Conservation (phyloP, 2,113 vertebrate species). For the Thunnus thynnus region DNA sequence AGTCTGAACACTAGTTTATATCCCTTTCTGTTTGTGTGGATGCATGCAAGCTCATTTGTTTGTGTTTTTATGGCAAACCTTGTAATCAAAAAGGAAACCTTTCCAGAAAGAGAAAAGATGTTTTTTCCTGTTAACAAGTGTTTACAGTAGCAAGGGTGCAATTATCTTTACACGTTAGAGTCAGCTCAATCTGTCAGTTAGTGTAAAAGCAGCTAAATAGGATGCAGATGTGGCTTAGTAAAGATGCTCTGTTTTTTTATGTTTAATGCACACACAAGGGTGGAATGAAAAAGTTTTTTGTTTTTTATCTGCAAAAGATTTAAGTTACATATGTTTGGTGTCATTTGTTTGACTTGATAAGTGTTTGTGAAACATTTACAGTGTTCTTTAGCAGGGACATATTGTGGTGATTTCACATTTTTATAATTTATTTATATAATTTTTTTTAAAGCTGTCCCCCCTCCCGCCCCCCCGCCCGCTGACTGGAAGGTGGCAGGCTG, state of each 20-base stretch:
- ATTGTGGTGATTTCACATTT: constrained; percentile 19
- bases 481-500: constrained; percentile 66
- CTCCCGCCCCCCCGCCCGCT: constrained; percentile 26
- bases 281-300: background rate
- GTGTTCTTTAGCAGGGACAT: constrained; percentile 31
- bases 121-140: constrained; percentile 25
- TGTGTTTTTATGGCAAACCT: constrained; percentile 8
- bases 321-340: constrained; percentile 10
- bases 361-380: constrained; percentile 27
- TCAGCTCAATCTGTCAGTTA: constrained; percentile 16
- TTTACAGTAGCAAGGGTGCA: constrained; percentile 25
- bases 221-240: constrained; percentile 26
- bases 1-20: background rate
- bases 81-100: background rate
- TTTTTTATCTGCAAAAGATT: constrained; percentile 11
- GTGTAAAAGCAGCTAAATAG: constrained; percentile 21
- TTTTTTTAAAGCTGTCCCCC: constrained; percentile 40
- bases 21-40: background rate
- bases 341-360: constrained; percentile 21
- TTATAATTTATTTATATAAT: background rate
- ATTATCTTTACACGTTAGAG: constrained; percentile 11
- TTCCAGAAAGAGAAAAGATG: background rate
- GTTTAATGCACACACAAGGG: background rate
- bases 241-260: constrained; percentile 1
- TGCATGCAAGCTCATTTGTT: background rate